These are phyloP conservation scores for Bacillus rossius DNA, from an alignment of 1,140 invertebrate species.

Conservation along the genomic window DNA sequence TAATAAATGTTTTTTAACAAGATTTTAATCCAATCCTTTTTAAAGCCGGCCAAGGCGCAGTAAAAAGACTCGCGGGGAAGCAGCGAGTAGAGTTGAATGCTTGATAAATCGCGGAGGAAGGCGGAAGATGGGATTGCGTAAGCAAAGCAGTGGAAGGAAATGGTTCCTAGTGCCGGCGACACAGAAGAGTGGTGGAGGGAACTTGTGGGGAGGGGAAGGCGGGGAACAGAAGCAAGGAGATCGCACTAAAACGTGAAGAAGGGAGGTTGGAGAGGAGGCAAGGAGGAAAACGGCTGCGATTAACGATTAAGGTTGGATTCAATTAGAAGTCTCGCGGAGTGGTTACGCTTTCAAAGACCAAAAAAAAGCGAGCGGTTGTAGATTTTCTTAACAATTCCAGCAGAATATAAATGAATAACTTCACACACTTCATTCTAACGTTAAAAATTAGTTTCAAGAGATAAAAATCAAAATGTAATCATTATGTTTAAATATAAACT, in stretches of 20 bases:
- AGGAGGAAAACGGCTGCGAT: too few relatives aligned
- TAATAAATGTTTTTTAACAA: too few relatives aligned
- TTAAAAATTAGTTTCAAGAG: too few relatives aligned
- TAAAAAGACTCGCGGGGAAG: neutral
- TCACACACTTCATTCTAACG: too few relatives aligned
- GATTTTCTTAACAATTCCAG: too few relatives aligned
- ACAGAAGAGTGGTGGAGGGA: neutral
- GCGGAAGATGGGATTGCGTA: neutral
- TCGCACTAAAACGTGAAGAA: neutral
- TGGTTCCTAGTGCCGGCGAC: neutral
- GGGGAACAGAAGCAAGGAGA: slow-evolving; percentile 2
- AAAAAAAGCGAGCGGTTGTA: too few relatives aligned
- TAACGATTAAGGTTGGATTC: too few relatives aligned
- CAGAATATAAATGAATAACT: too few relatives aligned
- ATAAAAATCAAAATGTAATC: too few relatives aligned
- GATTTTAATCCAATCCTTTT: neutral
- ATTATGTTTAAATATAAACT: too few relatives aligned
- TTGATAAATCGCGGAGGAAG: slow-evolving; percentile 6
- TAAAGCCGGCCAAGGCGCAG: slow-evolving; percentile 4
- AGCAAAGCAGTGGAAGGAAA: neutral
- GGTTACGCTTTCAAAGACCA: too few relatives aligned
- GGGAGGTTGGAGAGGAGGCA: neutral
- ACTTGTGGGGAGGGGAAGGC: neutral
- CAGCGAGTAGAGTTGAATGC: slow-evolving; percentile 5
- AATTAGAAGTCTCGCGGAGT: too few relatives aligned